Conservation (phyloP, 2,113 vertebrate genomes). For the Lamprologus speciosus region DNA sequence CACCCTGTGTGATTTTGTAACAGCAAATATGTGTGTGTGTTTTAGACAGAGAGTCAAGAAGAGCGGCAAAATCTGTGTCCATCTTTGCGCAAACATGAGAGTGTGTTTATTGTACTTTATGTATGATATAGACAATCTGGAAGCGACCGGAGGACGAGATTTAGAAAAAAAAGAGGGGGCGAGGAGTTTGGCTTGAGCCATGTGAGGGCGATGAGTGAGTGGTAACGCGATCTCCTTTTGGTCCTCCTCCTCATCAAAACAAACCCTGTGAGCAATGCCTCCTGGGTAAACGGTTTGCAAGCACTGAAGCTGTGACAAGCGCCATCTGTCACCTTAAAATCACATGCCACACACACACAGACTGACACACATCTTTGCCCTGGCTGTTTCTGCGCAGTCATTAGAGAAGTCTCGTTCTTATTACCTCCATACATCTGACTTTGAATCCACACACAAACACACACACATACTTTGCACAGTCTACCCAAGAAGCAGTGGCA, state of each 20-base stretch:
- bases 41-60: neutral
- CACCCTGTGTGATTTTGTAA: slow-evolving; percentile 1
- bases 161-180: neutral
- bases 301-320: slow-evolving; percentile 53
- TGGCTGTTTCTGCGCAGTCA: neutral
- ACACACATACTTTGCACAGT: neutral
- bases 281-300: slow-evolving; percentile 69
- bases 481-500: neutral
- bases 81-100: neutral
- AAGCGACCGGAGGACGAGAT: neutral
- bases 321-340: slow-evolving; percentile 64
- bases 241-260: slow-evolving; percentile 69
- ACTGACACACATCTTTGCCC: slow-evolving; percentile 10
- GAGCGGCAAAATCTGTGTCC: slow-evolving; percentile 24
- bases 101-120: slow-evolving; percentile 46
- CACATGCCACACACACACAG: slow-evolving; percentile 58
- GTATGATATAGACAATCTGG: slow-evolving; percentile 24
- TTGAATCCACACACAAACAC: neutral
- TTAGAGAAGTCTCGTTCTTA: neutral
- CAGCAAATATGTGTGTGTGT: neutral
- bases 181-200: neutral
- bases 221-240: slow-evolving; percentile 70
- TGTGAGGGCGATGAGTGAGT: slow-evolving; percentile 43
- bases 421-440: neutral
- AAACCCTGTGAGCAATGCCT: slow-evolving; percentile 66